Evolutionary conservation across 2,113 vertebrate species (phyloP).

Genomic region (Barnardius zonarius): DNA sequence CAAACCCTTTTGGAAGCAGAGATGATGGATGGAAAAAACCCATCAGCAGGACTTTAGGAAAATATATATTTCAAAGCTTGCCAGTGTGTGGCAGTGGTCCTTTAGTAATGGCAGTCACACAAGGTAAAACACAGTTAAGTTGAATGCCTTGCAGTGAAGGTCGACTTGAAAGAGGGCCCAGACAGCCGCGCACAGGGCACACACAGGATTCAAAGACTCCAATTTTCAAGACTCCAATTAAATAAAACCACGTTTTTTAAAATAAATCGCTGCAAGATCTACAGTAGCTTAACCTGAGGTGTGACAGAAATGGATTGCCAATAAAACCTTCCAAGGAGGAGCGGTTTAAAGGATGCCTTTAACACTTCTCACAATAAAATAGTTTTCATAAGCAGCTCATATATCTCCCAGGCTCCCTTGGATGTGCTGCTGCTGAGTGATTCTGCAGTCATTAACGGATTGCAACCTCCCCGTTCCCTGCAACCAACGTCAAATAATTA

Average conservation of each 20-base stretch:
- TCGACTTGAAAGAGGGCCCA: conserved; percentile 15
- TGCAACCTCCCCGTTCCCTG: not conserved
- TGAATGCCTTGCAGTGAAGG: not conserved
- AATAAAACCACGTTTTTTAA: not conserved
- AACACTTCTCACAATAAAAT: conserved; percentile 3
- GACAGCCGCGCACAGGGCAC: not conserved
- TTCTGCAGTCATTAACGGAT: not conserved
- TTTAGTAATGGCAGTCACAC: not conserved
- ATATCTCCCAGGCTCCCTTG: not conserved
- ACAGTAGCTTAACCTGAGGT: not conserved
- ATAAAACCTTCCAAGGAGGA: not conserved
- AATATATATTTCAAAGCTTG: not conserved
- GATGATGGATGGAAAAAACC: not conserved
- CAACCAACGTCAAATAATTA: not conserved
- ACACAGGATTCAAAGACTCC: not conserved
- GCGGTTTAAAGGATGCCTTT: conserved; percentile 3
- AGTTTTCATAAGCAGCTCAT: conserved; percentile 20
- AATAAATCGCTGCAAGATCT: not conserved
- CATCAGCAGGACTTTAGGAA: not conserved
- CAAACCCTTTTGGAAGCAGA: not conserved
- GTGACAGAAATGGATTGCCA: not conserved
- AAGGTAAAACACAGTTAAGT: not conserved
- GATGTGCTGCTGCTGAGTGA: conserved; percentile 19
- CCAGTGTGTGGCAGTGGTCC: conserved; percentile 57
- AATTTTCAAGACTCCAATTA: not conserved